Conservation (phyloP, 2,888 invertebrate species). For the Pterostichus madidus region DNA sequence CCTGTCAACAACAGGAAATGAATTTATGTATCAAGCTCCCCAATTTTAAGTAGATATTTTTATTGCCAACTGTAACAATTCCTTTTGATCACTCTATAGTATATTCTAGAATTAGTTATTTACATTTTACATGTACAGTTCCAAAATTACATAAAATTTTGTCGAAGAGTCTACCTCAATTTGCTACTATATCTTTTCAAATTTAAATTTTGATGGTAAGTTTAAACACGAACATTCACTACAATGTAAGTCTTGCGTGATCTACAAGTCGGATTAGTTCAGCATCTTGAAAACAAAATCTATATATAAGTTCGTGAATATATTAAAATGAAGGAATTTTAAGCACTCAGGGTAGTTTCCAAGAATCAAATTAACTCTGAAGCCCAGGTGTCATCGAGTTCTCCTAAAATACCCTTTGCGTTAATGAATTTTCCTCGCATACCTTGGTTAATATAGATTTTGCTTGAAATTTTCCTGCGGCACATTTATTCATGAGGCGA, state of each 20-base stretch:
- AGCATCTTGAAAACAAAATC: slow-evolving; percentile 10
- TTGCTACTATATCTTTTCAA: no score
- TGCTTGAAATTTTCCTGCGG: not conserved
- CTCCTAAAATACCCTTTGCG: not conserved
- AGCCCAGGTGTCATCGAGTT: slow-evolving; percentile 1
- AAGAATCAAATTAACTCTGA: not conserved
- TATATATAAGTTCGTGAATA: slow-evolving; percentile 7
- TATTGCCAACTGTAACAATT: no score
- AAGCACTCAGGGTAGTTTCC: not conserved
- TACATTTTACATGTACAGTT: no score
- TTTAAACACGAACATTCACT: not conserved
- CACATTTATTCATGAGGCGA: no score
- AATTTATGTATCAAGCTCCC: no score
- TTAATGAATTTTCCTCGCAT: not conserved
- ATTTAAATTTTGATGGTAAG: slow-evolving; percentile 16
- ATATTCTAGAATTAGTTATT: no score
- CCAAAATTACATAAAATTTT: no score
- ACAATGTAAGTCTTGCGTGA: not conserved
- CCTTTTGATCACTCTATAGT: no score
- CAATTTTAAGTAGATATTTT: no score
- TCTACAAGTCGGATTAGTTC: not conserved
- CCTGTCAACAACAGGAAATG: no score
- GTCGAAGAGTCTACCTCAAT: no score
- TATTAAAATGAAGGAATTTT: slow-evolving; percentile 20
- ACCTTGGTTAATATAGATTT: slow-evolving; percentile 4